Conservation (phyloP, 2,888 invertebrate genomes). For the Girardia tigrina region DNA sequence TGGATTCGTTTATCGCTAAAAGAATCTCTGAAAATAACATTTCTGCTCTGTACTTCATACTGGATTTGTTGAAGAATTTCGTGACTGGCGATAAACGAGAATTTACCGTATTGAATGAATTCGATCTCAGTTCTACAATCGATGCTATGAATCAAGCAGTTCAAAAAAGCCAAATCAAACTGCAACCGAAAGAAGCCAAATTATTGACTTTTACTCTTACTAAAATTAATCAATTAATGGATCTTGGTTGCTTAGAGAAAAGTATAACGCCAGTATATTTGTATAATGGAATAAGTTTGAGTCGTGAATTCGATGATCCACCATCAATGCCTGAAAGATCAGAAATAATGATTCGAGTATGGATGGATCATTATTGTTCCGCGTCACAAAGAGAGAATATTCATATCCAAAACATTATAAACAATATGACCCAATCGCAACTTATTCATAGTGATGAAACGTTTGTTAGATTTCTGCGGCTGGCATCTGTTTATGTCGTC, state of each 20-base stretch:
- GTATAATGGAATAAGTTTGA: conserved; percentile 66
- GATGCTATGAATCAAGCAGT: conserved; percentile 32
- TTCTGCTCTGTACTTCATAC: conserved; percentile 27
- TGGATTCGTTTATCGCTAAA: conserved; percentile 57
- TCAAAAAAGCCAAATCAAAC: neutral
- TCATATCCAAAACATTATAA: conserved; percentile 25
- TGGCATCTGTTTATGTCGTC: conserved; percentile 60
- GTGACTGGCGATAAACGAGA: conserved; percentile 35
- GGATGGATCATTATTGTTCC: conserved; percentile 80
- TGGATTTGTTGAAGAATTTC: conserved; percentile 33
- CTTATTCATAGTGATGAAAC: conserved; percentile 91
- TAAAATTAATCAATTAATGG: conserved; percentile 27
- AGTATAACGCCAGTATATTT: conserved; percentile 29
- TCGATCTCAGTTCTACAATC: conserved; percentile 32
- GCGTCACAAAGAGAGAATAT: conserved; percentile 61
- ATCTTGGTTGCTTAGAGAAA: conserved; percentile 35
- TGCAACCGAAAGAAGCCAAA: neutral
- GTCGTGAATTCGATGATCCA: conserved; percentile 78
- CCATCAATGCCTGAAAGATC: conserved; percentile 56
- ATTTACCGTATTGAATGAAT: conserved; percentile 37
- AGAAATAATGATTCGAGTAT: conserved; percentile 78
- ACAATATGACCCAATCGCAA: conserved; percentile 78
- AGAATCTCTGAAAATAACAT: conserved; percentile 15
- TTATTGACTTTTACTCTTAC: neutral
- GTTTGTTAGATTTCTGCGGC: conserved; percentile 85